Conservation (phyloP, 2,888 invertebrate genomes). For the Drosophila cyrtoloma region DNA sequence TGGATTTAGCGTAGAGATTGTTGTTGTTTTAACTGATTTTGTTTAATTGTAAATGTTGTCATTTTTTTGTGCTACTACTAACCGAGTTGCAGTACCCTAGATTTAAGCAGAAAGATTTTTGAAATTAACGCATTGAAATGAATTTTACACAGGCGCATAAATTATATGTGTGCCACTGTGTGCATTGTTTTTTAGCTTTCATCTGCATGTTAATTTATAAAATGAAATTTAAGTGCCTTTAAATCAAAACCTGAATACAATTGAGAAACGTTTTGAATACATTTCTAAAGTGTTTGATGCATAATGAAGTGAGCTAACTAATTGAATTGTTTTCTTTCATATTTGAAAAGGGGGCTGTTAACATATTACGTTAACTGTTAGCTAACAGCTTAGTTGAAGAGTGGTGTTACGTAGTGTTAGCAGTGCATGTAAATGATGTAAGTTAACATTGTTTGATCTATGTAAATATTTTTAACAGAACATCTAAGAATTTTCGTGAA, state of each 20-base stretch:
- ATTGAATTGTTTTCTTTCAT: constrained; percentile 14
- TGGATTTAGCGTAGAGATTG: constrained; percentile 35
- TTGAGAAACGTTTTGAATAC: constrained; percentile 46
- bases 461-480: background rate
- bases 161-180: constrained; percentile 25
- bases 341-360: background rate
- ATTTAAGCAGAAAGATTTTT: constrained; percentile 38
- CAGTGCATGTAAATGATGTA: background rate
- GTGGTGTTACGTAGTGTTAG: background rate
- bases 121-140: constrained; percentile 22
- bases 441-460: background rate
- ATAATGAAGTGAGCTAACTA: constrained; percentile 20
- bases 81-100: constrained; percentile 36
- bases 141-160: constrained; percentile 18
- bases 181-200: constrained; percentile 42
- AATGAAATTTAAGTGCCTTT: constrained; percentile 73
- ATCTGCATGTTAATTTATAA: constrained; percentile 72
- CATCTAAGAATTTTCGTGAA: background rate
- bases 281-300: constrained; percentile 25
- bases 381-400: background rate
- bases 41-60: constrained; percentile 71
- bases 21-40: constrained; percentile 65
- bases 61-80: constrained; percentile 46
- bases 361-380: background rate
- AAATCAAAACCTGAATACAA: constrained; percentile 62